Evolutionary conservation across 1,140 invertebrate genomes (phyloP), one percentile per base, ranked within the genome.

Genomic region (Rhyzopertha dominica): DNA sequence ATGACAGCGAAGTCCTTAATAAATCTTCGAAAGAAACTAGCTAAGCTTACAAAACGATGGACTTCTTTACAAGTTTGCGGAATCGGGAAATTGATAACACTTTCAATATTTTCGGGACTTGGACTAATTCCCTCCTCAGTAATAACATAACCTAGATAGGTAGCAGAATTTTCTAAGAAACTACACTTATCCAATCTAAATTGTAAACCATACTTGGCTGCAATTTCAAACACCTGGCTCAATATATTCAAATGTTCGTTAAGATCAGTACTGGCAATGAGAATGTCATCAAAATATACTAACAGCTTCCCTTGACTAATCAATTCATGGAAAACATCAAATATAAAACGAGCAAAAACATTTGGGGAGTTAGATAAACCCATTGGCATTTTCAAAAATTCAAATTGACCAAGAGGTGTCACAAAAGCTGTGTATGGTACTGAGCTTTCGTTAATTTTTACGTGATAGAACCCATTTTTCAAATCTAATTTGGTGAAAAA

Each of bases 401-500:
- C 38, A 41, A 47, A 47, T 25, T 47, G 36, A 31, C 20, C 26
- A 4, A 10, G 2, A 29, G 8, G 26, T 7, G 26, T 41, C 13
- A 30, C 35, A 30, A 30, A 30, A 4, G 19, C 28, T 10, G 18
- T 41, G 24, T 32, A 16, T 10, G 20, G 25, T 14, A 10, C 16
- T n/a, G 36, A 49, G n/a, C 30, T 28, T 37, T 47, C 34, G 4
- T 25, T 38, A 0, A 58, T 36, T 7, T 25, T 25, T 1, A 58
- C 43, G 17, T 56, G 48, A 20, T 51, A 46, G 20, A 56, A 54
- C 17, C 39, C 47, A 16, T 41, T 36, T 30, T 41, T 54, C 4
- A 61, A 24, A 43, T 60, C 48, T 7, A 53, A 29, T 7, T 47
- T 50, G 24, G 52, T 53, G 44, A 59, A 66, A 13, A 54, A 30